A percentile compares a stretch with the other conserved stretches of the same genome.
These are phyloP conservation scores for Rhincodon typus DNA, from an alignment of 2,797 vertebrate genomes.

Conservation along the genomic window DNA sequence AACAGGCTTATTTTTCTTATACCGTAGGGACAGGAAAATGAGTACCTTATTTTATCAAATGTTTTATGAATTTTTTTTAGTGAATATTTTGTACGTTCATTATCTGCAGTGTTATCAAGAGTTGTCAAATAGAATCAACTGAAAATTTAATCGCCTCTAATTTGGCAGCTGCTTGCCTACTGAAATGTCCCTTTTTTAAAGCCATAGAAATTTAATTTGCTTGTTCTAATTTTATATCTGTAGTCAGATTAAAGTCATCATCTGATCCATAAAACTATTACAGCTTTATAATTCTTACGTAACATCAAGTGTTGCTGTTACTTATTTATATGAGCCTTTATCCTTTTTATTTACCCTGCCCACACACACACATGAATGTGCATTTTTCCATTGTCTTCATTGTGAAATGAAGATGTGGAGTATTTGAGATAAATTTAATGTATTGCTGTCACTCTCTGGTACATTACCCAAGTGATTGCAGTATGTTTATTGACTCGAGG, in stretches of 20 bases:
- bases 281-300: background rate
- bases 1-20: background rate
- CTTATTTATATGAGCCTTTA: background rate
- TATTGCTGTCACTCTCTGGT: background rate
- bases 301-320: background rate
- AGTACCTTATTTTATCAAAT: background rate
- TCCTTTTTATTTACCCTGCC: background rate
- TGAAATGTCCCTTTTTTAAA: background rate
- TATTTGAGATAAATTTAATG: background rate
- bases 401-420: background rate
- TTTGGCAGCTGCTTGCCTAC: background rate
- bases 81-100: background rate
- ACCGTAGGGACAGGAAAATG: background rate
- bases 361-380: background rate
- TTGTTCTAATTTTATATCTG: background rate
- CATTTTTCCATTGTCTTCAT: background rate
- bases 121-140: background rate
- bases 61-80: background rate
- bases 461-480: background rate
- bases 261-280: background rate
- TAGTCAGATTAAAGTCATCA: background rate
- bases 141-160: background rate
- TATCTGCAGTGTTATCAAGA: background rate
- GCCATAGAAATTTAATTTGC: background rate
- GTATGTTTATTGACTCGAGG: background rate